Evolutionary conservation across 2,113 vertebrate species (phyloP), one percentile per base, ranked within the genome.

Genomic region (Gallinago jamesoni): DNA sequence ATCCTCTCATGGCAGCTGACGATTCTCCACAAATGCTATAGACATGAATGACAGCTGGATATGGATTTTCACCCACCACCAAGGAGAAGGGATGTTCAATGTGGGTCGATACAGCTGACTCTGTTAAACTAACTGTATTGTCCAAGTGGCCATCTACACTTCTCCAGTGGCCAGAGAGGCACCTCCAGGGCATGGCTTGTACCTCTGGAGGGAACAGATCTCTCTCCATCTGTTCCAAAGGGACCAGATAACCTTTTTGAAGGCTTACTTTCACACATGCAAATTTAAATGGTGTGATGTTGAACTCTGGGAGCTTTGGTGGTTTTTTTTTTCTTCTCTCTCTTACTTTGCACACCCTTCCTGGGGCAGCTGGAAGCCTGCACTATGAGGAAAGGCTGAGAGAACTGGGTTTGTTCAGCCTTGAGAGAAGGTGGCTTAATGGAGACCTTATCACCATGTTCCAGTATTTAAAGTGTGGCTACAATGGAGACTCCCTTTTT

Each of bases 271-370:
- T 39, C 11, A 1, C 4, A 48, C 18, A 10, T 1, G 17, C 6
- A 18, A 55, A 39, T 28, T 13, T 16, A 62, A 35, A 11, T 5
- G 8, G 5, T 19, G 24, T 14, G 37, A 50, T 14, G 7, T 19
- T 16, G 22, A 11, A 8, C 11, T 85, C 52, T 39, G 39, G 18
- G 41, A 66, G 2, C 4, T 24, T 62, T 39, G 39, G 17, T 25
- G 50, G 22, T 5, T 27, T 1, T 13, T 39, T 31, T 60, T 21
- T 6, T 2, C 4, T 11, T 23, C 4, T 35, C 30, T 62, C 0
- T 59, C 56, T 21, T 43, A 30, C 8, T 67, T 39, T 47, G 56
- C 12, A 62, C 14, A 24, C 4, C 14, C 1, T 83, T 43, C 52
- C 9, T 27, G 62, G 62, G 31, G 6, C 28, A 50, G 20, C 31